Conservation (phyloP, 2,113 vertebrate species). For the Heloderma charlesbogerti region DNA sequence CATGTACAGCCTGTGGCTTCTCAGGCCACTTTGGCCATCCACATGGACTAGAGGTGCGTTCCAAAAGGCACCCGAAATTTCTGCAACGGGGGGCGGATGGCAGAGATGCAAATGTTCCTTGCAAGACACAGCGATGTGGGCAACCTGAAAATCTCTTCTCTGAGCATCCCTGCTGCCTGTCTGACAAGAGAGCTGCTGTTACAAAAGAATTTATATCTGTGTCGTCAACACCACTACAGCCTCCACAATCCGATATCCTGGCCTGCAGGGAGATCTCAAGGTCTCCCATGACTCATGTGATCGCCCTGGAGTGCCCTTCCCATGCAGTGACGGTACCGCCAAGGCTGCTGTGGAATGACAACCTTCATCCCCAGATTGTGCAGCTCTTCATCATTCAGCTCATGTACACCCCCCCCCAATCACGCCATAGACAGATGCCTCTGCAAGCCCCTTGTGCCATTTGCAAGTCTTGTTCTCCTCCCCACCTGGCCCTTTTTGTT, state of each 20-base stretch:
- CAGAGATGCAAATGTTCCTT: no score
- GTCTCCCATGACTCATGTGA: neutral
- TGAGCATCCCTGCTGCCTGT: neutral
- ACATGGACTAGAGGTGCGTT: no score
- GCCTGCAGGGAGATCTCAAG: neutral
- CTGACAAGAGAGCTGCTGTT: slow-evolving; percentile 16
- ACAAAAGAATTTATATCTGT: neutral
- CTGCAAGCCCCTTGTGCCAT: no score
- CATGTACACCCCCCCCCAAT: neutral
- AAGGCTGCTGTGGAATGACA: neutral
- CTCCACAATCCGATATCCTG: neutral
- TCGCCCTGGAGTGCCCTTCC: slow-evolving; percentile 7
- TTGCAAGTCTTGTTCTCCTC: no score
- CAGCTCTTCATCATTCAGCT: neutral
- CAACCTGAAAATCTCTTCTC: no score
- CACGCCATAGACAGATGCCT: neutral
- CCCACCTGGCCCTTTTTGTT: no score
- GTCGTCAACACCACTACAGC: slow-evolving; percentile 12
- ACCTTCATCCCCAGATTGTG: neutral
- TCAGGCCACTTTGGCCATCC: no score
- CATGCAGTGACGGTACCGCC: neutral
- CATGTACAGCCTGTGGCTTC: no score
- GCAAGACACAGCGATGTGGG: no score
- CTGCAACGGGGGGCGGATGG: no score
- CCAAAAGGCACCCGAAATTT: no score